Evolutionary conservation across 2,113 vertebrate genomes (phyloP), one percentile per base, ranked within the genome.

Genomic region (Ariopsis seemanni): DNA sequence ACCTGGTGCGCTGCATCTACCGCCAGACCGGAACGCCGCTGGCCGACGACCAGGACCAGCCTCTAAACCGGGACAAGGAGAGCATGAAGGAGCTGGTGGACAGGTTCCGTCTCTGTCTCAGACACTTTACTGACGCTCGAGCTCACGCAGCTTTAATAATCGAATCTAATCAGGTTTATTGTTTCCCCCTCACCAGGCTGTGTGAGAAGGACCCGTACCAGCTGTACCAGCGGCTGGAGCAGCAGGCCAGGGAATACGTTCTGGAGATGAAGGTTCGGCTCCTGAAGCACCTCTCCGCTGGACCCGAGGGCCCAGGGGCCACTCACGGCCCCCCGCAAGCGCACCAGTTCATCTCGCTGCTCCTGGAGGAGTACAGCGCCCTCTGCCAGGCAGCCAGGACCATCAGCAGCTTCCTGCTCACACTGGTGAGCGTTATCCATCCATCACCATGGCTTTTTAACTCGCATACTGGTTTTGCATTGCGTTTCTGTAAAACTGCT

Each of bases 181-280:
- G 9, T 83, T 50, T 82, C 5, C 10, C 9, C 30, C 9, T 25
- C 75, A 0, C 75, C 90, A 99, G 98, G 93, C 96, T 99, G 74
- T 99, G 98, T 90, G 97, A 99, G 93, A 97, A 97, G 93, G 98
- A 99, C 92, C 98, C 98, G 0, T 99, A 98, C 93, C 98, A 99
- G 94, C 96, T 99, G 27, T 99, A 99, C 91, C 98, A 99, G 86
- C 95, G 98, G 12, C 87, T 99, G 92, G 98, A 99, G 81, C 97
- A 99, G 92, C 98, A 99, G 90, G 98, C 98, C 6, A 93, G 97
- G 14, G 98, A 99, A 82, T 98, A 99, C 0, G 98, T 99, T 83
- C 95, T 99, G 72, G 98, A 99, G 92, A 97, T 98, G 97, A 99
- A 99, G 92, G 97, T 97, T 83, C 97, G 98, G 30, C 95, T 99